Conservation (phyloP, 1,140 invertebrate genomes). For the Drosophila tropicalis region DNA sequence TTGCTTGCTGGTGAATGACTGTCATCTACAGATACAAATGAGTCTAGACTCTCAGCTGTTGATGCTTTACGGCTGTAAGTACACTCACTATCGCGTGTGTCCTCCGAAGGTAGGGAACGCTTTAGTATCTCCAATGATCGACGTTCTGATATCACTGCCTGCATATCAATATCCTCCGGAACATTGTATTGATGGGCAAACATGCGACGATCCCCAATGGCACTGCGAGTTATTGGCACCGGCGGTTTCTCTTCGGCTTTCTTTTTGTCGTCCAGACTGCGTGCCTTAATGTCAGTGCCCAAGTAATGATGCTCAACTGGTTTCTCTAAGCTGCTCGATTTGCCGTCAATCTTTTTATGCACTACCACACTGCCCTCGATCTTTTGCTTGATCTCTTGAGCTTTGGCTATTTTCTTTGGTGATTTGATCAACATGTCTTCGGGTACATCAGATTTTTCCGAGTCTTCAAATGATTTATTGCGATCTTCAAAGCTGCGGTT, state of each 20-base stretch:
- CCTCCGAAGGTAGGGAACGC: slow-evolving; percentile 76
- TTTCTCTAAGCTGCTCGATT: slow-evolving; percentile 85
- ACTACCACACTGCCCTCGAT: slow-evolving; percentile 85
- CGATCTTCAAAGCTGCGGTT: slow-evolving; percentile 86
- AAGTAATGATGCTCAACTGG: slow-evolving; percentile 83
- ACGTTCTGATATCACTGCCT: slow-evolving; percentile 86
- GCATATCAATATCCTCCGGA: slow-evolving; percentile 85
- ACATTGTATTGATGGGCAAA: slow-evolving; percentile 79
- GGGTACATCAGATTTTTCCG: slow-evolving; percentile 84
- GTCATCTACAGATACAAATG: slow-evolving; percentile 84
- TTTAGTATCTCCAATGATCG: slow-evolving; percentile 84
- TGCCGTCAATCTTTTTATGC: slow-evolving; percentile 84
- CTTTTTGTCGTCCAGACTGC: slow-evolving; percentile 85
- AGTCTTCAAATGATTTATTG: slow-evolving; percentile 86
- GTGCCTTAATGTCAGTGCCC: slow-evolving; percentile 86
- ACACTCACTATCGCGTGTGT: slow-evolving; percentile 77
- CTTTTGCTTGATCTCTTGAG: slow-evolving; percentile 86
- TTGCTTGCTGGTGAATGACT: slow-evolving; percentile 75
- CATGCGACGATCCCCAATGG: slow-evolving; percentile 78
- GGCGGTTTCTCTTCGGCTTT: slow-evolving; percentile 68
- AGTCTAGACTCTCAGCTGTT: slow-evolving; percentile 86
- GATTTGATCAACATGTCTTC: slow-evolving; percentile 84
- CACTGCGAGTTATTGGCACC: slow-evolving; percentile 49
- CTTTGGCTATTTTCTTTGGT: slow-evolving; percentile 85
- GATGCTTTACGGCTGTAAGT: slow-evolving; percentile 82